Evolutionary conservation across 2,113 vertebrate species (phyloP).

Genomic region (Otis tarda): DNA sequence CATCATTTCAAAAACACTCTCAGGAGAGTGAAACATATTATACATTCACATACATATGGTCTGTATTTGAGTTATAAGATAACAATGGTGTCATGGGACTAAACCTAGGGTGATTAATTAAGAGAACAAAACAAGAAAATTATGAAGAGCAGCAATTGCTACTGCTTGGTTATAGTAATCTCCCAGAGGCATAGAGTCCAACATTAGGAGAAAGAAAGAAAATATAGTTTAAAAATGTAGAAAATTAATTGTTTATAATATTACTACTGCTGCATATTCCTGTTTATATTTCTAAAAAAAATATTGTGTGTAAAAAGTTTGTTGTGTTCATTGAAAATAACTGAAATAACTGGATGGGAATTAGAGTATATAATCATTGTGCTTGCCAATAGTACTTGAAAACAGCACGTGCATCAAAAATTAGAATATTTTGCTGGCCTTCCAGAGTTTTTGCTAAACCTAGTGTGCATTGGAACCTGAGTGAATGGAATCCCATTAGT

Average conservation of each 20-base stretch:
- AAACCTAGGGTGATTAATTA: background rate
- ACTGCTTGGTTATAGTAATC: background rate
- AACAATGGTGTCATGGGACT: background rate
- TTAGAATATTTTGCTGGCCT: slow-evolving; percentile 38
- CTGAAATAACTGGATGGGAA: background rate
- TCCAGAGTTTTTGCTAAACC: slow-evolving; percentile 66
- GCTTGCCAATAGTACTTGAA: slow-evolving; percentile 49
- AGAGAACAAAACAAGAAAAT: background rate
- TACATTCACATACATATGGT: background rate
- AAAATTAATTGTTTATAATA: slow-evolving; percentile 39
- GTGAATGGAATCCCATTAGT: slow-evolving; percentile 66
- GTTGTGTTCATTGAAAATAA: slow-evolving; percentile 28
- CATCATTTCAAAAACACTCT: background rate
- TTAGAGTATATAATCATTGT: slow-evolving; percentile 12
- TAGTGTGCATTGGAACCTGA: slow-evolving; percentile 77
- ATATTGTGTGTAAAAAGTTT: background rate
- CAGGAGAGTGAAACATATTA: background rate
- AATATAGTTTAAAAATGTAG: slow-evolving; percentile 45
- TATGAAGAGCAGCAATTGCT: background rate
- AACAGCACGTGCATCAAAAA: slow-evolving; percentile 65
- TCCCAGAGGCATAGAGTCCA: background rate
- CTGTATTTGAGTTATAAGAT: background rate
- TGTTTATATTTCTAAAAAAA: slow-evolving; percentile 7
- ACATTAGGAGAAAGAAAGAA: background rate
- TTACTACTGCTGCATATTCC: background rate